Base-by-base conservation (phyloP, 2,888 invertebrate species). In the Metalampra italica region DNA sequence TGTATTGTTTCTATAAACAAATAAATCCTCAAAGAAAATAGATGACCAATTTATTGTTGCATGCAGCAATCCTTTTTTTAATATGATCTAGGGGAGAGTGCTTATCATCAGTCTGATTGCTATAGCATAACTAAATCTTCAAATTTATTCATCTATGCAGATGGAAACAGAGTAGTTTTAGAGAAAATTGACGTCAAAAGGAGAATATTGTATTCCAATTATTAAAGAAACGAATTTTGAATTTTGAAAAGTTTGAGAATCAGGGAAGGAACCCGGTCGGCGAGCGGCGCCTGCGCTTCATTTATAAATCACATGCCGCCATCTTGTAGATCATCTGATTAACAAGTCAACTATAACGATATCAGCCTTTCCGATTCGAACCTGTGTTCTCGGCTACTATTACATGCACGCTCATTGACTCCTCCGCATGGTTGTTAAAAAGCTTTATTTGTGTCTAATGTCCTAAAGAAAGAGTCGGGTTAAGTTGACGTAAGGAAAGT, bases 311-410 rank as follows among this genome's bases (percentile, higher is more conserved):
- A 80, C 74, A 55, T 60, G 57, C 74, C 70, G 76, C 75, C 82
- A 77, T 82, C 75, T 81, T 79, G 70, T 70, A 81, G 80, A 83
- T 85, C 74, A 80, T 67, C 71, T 74, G 83, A 85, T 85, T 82
- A 84, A 76, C 80, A 73, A 81, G 71, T 78, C 78, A 80, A 73
- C 80, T 75, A 74, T 75, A 74, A 76, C 76, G 60, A 59, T 36
- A 75, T 69, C 75, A 77, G 71, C 71, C 64, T 66, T 65, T 62
- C 66, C 37, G 44, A 48, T 64, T 60, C 40, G 43, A 43, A 51
- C 55, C 59, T 62, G 49, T 69, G 70, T 71, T 64, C 67, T 62
- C 59, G 53, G 75, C 80, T 77, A 76, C 79, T 65, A 73, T 73
- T 69, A 71, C 70, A 62, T 75, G 73, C 64, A 75, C 76, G 78